A percentile compares a stretch with the other conserved stretches of the same genome.
phyloP scores from a whole-genome alignment of 2,888 invertebrate genomes.

The Cerastis rubricosa region DNA sequence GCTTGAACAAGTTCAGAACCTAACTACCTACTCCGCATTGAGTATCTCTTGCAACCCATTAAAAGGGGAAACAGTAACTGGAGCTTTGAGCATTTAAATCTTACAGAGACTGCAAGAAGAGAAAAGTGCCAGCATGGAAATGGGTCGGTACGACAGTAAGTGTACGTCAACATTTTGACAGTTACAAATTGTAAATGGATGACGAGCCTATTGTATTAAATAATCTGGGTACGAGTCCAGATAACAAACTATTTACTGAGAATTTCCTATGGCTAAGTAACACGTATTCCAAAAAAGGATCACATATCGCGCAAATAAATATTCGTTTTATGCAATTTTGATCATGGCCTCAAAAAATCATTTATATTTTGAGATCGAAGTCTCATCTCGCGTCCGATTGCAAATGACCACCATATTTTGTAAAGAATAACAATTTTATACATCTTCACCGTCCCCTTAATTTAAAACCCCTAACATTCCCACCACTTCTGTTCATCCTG shows the following conservation, averaged over 20 bases:
- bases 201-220: background rate
- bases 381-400: background rate
- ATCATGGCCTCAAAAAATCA: too few relatives aligned
- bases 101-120: background rate
- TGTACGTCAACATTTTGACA: too few relatives aligned
- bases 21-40: background rate
- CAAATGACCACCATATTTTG: background rate
- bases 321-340: too few relatives aligned
- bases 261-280: too few relatives aligned
- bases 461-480: slow-evolving; percentile 17
- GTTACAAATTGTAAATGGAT: too few relatives aligned
- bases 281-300: too few relatives aligned
- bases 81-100: background rate
- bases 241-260: too few relatives aligned
- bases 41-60: background rate
- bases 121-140: too few relatives aligned
- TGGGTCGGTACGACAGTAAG: too few relatives aligned
- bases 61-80: background rate
- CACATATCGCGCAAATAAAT: too few relatives aligned
- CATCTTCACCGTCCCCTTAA: background rate
- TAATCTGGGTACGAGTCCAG: background rate
- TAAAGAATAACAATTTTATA: background rate
- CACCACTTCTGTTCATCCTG: slow-evolving; percentile 4
- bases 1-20: slow-evolving; percentile 10
- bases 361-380: background rate